These are phyloP conservation scores for Benitochromis conjunctus DNA, from an alignment of 2,113 vertebrate genomes.

Conservation along the genomic window DNA sequence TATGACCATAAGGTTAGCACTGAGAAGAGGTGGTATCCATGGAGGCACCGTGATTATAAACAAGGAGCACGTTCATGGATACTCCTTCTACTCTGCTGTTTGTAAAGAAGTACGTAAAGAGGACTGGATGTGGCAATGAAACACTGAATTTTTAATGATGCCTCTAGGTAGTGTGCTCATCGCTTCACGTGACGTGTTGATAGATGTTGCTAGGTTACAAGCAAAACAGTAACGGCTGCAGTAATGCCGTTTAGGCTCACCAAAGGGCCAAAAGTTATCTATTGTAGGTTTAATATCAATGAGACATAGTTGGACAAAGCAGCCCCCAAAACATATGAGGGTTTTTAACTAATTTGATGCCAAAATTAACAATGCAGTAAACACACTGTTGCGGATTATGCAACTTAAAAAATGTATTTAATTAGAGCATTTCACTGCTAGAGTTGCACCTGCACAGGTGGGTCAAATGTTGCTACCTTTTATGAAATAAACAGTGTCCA, in stretches of 20 bases:
- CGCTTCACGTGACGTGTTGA: background rate
- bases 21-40: background rate
- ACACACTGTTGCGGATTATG: background rate
- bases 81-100: background rate
- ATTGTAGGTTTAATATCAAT: background rate
- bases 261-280: background rate
- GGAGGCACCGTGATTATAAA: background rate
- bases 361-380: background rate
- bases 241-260: background rate
- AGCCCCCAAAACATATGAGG: background rate
- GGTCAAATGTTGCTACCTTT: too few species aligned
- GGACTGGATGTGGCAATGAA: background rate
- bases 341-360: background rate
- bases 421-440: background rate
- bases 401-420: background rate
- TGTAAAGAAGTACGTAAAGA: background rate
- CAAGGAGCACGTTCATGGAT: background rate
- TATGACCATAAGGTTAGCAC: background rate
- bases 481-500: too few species aligned
- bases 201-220: background rate
- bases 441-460: background rate
- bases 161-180: background rate
- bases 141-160: background rate
- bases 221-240: background rate
- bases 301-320: background rate